Evolutionary conservation across 2,113 vertebrate species (phyloP).

Genomic region (Xiphophorus maculatus): DNA sequence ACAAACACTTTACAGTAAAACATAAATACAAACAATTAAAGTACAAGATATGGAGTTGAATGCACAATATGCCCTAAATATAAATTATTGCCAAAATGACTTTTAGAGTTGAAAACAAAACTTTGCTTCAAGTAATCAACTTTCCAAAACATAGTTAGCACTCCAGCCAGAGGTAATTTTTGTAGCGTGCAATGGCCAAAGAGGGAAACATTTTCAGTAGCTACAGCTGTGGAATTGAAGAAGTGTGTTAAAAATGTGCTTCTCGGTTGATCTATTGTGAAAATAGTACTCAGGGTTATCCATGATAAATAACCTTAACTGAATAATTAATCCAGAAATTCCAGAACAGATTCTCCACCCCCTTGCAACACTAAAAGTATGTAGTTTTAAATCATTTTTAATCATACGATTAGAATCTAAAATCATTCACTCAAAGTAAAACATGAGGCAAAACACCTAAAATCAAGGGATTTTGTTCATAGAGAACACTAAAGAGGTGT

Average conservation of each 20-base stretch:
- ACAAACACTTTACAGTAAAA: not conserved
- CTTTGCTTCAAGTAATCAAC: not conserved
- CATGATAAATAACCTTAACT: not conserved
- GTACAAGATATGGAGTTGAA: no score
- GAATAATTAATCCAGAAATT: not conserved
- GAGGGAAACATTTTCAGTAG: not conserved
- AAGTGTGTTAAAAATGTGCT: not conserved
- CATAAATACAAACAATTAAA: not conserved
- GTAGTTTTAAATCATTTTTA: not conserved
- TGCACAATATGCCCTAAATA: not conserved
- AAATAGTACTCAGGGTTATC: not conserved
- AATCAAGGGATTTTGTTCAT: not conserved
- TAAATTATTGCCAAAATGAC: not conserved
- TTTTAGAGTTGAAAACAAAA: not conserved
- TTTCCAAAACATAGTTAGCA: no score
- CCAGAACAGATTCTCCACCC: no score
- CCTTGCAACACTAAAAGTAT: not conserved
- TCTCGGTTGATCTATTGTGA: not conserved
- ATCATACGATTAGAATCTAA: not conserved
- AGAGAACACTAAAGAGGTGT: not conserved
- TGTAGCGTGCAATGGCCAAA: no score
- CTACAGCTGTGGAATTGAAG: no score
- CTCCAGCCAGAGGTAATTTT: not conserved
- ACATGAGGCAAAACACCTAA: no score
- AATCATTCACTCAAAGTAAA: not conserved